These are phyloP conservation scores for Drosophila sechellia DNA, from an alignment of 1,140 invertebrate genomes.

Conservation along the genomic window DNA sequence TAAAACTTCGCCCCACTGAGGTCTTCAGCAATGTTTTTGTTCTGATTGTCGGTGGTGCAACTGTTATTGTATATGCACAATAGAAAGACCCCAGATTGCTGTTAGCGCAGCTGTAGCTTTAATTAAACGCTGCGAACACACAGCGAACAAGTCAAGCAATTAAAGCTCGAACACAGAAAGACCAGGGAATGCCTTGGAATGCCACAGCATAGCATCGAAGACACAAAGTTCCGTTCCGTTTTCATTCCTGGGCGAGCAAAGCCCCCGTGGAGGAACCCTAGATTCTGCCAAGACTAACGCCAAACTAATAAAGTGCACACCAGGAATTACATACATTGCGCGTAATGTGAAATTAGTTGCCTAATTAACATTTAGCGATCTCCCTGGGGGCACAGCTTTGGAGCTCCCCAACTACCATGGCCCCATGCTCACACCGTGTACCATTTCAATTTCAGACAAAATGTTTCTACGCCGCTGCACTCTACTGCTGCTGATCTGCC, in stretches of 20 bases:
- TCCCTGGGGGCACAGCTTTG: background rate
- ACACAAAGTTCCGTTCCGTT: slow-evolving; percentile 65
- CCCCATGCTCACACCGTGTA: slow-evolving; percentile 4
- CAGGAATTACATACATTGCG: slow-evolving; percentile 80
- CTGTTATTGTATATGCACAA: slow-evolving; percentile 59
- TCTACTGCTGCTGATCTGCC: slow-evolving; percentile 74
- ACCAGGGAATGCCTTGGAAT: slow-evolving; percentile 5
- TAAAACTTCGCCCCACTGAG: slow-evolving; percentile 52
- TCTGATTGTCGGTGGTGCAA: slow-evolving; percentile 49
- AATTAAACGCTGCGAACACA: slow-evolving; percentile 75
- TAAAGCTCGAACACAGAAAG: slow-evolving; percentile 61
- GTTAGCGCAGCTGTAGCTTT: slow-evolving; percentile 66
- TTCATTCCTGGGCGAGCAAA: slow-evolving; percentile 48
- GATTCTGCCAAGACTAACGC: slow-evolving; percentile 11
- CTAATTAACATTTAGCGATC: slow-evolving; percentile 71
- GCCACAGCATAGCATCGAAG: slow-evolving; percentile 17
- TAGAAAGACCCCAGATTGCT: slow-evolving; percentile 50
- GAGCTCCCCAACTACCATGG: slow-evolving; percentile 3
- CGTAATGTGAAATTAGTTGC: slow-evolving; percentile 73
- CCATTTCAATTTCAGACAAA: slow-evolving; percentile 56
- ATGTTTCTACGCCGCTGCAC: slow-evolving; percentile 83
- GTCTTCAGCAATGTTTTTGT: slow-evolving; percentile 46
- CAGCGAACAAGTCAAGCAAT: slow-evolving; percentile 70
- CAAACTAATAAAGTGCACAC: slow-evolving; percentile 72
- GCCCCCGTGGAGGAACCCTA: slow-evolving; percentile 42